Conservation (phyloP, 1,140 invertebrate species). For the Eupeodes corollae region DNA sequence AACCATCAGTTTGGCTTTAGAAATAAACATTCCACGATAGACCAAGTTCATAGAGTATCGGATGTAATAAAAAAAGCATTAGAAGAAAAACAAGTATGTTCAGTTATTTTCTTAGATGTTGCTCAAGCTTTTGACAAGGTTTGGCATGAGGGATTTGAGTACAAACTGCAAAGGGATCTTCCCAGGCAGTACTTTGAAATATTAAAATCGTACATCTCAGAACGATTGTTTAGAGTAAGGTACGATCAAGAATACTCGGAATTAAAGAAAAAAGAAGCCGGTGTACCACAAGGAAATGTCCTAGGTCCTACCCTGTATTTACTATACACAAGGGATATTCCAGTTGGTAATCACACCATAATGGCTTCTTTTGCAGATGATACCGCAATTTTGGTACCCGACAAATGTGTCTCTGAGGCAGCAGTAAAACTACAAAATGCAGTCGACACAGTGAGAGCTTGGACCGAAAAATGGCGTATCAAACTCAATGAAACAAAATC, state of each 20-base stretch:
- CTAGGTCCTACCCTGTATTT: constrained; percentile 13
- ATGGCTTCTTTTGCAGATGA: constrained; percentile 19
- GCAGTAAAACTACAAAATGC: constrained; percentile 10
- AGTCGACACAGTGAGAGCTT: constrained; percentile 7
- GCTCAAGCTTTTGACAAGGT: no score
- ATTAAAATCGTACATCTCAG: constrained; percentile 11
- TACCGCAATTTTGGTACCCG: constrained; percentile 10
- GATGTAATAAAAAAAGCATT: no score
- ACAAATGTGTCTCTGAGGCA: constrained; percentile 2
- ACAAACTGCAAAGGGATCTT: no score
- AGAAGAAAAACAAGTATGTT: no score
- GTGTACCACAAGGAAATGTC: constrained; percentile 18
- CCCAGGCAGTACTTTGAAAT: no score
- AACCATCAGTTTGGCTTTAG: no score
- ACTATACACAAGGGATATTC: constrained; percentile 13
- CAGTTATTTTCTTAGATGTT: no score
- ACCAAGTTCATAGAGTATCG: no score
- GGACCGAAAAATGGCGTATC: constrained; percentile 19
- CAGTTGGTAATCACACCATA: constrained; percentile 1
- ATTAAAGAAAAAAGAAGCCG: constrained; percentile 7
- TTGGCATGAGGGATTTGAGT: no score
- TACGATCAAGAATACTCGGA: constrained; percentile 9
- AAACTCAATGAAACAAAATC: constrained; percentile 21
- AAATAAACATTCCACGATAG: no score
- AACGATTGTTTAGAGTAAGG: constrained; percentile 17